phyloP scores from a whole-genome alignment of 2,888 invertebrate species.

The Schizaphis graminum region DNA sequence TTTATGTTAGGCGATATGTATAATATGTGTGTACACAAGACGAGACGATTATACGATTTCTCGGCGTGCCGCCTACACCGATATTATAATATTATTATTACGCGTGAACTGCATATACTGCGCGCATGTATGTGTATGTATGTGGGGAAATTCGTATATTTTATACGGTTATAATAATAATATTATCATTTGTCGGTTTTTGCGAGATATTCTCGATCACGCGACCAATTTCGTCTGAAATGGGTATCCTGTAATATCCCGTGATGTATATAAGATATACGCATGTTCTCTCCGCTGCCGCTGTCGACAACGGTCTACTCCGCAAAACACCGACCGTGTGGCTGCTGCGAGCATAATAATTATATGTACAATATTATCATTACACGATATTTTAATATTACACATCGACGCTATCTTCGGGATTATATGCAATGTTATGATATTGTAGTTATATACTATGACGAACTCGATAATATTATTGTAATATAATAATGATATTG shows the following conservation, averaged over 20 bases:
- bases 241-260: neutral
- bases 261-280: neutral
- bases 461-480: neutral
- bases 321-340: neutral
- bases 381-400: neutral
- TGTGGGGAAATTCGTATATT: neutral
- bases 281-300: neutral
- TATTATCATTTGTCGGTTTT: neutral
- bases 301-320: neutral
- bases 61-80: neutral
- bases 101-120: neutral
- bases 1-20: neutral
- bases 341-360: neutral
- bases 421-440: neutral
- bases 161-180: neutral
- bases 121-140: neutral
- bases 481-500: neutral
- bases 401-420: neutral
- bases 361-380: neutral
- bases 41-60: neutral
- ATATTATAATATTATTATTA: neutral
- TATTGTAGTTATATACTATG: neutral
- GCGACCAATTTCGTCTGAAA: constrained; percentile 35
- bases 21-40: neutral
- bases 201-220: constrained; percentile 38